A percentile compares a stretch with the other conserved stretches of the same genome.
Conservation (phyloP, 2,888 invertebrate genomes). For the Liopterus haemorrhoidalis region DNA sequence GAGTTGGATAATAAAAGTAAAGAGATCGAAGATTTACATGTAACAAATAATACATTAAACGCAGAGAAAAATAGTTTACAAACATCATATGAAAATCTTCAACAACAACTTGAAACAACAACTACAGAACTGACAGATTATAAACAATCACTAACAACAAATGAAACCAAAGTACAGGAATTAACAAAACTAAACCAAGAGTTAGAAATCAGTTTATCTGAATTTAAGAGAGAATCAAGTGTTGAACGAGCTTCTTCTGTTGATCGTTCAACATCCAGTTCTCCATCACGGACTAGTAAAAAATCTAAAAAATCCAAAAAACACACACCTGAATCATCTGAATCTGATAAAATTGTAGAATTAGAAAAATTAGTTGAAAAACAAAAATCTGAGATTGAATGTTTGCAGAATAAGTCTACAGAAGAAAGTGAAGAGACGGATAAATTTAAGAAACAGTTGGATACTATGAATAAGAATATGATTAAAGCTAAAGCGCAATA, state of each 20-base stretch:
- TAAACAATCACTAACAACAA: constrained; percentile 28
- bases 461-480: constrained; percentile 69
- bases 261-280: constrained; percentile 10
- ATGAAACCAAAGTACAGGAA: constrained; percentile 38
- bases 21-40: constrained; percentile 52
- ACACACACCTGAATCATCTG: constrained; percentile 45
- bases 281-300: constrained; percentile 34
- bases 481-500: constrained; percentile 68
- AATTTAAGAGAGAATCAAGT: constrained; percentile 12
- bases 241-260: no score
- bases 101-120: constrained; percentile 9
- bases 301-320: constrained; percentile 53
- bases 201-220: constrained; percentile 15
- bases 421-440: constrained; percentile 41
- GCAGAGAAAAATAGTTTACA: constrained; percentile 14
- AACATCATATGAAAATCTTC: constrained; percentile 23
- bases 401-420: constrained; percentile 28
- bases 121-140: constrained; percentile 2
- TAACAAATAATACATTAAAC: constrained; percentile 49
- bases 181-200: constrained; percentile 26
- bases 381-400: constrained; percentile 27
- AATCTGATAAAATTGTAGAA: constrained; percentile 34
- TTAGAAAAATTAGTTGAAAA: constrained; percentile 33
- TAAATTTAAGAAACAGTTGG: constrained; percentile 63
- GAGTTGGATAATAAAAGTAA: constrained; percentile 54